phyloP scores from a whole-genome alignment of 2,113 vertebrate species.

The Hystrix cristata region DNA sequence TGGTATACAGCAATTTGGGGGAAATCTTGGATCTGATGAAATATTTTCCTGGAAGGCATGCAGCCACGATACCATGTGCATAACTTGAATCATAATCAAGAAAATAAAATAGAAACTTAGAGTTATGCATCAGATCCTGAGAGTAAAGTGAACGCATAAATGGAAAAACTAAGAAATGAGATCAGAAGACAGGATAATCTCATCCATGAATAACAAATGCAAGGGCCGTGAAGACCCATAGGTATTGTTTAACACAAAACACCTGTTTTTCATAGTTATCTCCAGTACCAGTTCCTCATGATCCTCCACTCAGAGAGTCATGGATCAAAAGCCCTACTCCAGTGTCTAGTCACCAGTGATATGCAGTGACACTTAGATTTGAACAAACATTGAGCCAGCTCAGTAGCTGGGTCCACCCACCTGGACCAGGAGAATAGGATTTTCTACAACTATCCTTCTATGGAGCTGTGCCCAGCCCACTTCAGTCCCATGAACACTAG shows the following conservation, averaged over 20 bases:
- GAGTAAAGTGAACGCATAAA: not conserved
- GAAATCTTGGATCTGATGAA: not conserved
- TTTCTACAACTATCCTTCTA: not conserved
- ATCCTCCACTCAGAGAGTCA: not conserved
- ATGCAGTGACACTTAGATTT: not conserved
- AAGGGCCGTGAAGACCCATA: not conserved
- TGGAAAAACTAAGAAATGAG: slow-evolving; percentile 21
- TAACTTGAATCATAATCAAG: not conserved
- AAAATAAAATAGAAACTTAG: not conserved
- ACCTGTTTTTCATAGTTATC: not conserved
- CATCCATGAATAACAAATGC: not conserved
- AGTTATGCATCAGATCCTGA: not conserved
- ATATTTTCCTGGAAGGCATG: not conserved
- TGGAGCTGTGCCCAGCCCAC: not conserved
- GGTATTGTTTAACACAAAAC: not conserved
- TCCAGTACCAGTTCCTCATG: not conserved
- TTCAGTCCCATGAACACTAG: not conserved
- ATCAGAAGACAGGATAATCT: not conserved
- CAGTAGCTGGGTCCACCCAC: not conserved
- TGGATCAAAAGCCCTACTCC: not conserved
- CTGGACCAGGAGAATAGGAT: not conserved
- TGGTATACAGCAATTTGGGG: not conserved
- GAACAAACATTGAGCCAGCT: not conserved
- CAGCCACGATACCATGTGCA: not conserved
- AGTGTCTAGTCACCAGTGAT: not conserved